phyloP scores from a whole-genome alignment of 2,888 invertebrate genomes.

The Venusia cambrica region DNA sequence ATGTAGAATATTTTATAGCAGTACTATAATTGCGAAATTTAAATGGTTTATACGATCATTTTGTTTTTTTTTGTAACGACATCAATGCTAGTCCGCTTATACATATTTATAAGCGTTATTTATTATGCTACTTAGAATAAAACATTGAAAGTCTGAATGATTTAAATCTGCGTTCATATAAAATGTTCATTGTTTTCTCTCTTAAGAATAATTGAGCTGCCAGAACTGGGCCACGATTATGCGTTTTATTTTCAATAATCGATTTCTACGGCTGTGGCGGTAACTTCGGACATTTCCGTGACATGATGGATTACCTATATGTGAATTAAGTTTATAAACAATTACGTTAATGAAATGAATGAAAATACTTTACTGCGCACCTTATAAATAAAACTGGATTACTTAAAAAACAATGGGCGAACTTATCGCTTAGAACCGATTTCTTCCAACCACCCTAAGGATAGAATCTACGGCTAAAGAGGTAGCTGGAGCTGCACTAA shows the following conservation, averaged over 20 bases:
- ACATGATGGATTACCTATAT: constrained; percentile 42
- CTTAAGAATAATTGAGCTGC: constrained; percentile 51
- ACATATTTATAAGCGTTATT: constrained; percentile 72
- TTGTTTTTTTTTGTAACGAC: constrained; percentile 64
- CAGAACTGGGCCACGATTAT: constrained; percentile 53
- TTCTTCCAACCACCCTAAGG: too few relatives aligned
- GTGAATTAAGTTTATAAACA: constrained; percentile 29
- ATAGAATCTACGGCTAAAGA: too few relatives aligned
- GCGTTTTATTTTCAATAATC: constrained; percentile 53
- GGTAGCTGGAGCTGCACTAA: too few relatives aligned
- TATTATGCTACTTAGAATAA: constrained; percentile 61
- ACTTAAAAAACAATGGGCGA: too few relatives aligned
- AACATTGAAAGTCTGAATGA: constrained; percentile 57
- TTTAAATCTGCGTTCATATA: constrained; percentile 59
- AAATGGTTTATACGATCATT: constrained; percentile 45
- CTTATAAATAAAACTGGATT: too few relatives aligned
- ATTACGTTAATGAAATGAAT: constrained; percentile 18
- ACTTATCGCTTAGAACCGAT: too few relatives aligned
- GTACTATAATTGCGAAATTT: constrained; percentile 46
- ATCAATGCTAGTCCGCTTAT: constrained; percentile 55
- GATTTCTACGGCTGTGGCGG: constrained; percentile 50
- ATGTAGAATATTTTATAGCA: constrained; percentile 35
- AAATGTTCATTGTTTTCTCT: constrained; percentile 60
- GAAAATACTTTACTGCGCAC: too few relatives aligned
- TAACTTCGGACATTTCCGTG: constrained; percentile 44